These are phyloP conservation scores for Macaca fascicularis DNA, from an alignment of 2,113 vertebrate genomes.

Conservation along the genomic window T2T-MFA8v1.1 NC_088378.1:131719501-131720000, in stretches of 20 bases:
- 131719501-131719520: neutral
- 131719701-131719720: too few relatives aligned
- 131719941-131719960: neutral
- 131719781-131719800: too few relatives aligned
- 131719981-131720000: neutral
- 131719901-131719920: neutral
- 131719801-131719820: too few relatives aligned
- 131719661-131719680: too few relatives aligned
- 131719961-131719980: neutral
- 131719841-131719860: too few relatives aligned
- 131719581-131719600: neutral
- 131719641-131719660: neutral
- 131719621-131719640: neutral
- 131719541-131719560: neutral
- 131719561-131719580: neutral
- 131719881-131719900: neutral
- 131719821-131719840: too few relatives aligned
- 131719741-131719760: too few relatives aligned
- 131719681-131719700: too few relatives aligned
- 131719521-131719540: neutral
- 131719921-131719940: neutral
- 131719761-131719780: too few relatives aligned
- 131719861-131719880: too few relatives aligned
- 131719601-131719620: neutral
- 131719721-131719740: too few relatives aligned